Evolutionary conservation across 2,797 vertebrate genomes (phyloP).

Genomic region (Adrianichthys oophorus): DNA sequence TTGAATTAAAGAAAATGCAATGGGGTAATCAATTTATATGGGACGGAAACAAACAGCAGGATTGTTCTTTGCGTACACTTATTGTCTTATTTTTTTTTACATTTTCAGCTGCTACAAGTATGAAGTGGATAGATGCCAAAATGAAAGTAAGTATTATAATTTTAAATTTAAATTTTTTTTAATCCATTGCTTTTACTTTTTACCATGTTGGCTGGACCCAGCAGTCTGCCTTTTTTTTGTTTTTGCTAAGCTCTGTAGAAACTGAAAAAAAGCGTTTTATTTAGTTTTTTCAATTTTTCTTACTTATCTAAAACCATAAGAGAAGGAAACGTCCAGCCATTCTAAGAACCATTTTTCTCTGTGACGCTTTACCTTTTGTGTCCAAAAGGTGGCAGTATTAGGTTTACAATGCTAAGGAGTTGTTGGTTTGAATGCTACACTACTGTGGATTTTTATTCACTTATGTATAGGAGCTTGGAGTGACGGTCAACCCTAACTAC

Average conservation of each 20-base stretch:
- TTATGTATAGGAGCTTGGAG: constrained; percentile 88
- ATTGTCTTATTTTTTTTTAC: constrained; percentile 44
- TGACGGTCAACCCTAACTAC: constrained; percentile 95
- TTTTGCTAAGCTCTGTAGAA: no score
- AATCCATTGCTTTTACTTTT: not conserved
- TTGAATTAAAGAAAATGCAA: no score
- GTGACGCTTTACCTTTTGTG: constrained; percentile 4
- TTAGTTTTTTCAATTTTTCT: no score
- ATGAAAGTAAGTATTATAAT: constrained; percentile 88
- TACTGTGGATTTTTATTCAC: constrained; percentile 25
- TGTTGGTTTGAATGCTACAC: not conserved
- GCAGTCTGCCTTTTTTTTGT: no score
- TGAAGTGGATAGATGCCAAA: constrained; percentile 99
- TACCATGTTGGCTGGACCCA: not conserved
- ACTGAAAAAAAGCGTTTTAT: not conserved
- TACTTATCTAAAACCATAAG: no score
- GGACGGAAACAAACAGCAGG: not conserved
- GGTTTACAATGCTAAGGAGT: not conserved
- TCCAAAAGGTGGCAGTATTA: constrained; percentile 60
- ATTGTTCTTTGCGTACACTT: not conserved
- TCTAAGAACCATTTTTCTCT: not conserved
- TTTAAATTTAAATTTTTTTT: not conserved
- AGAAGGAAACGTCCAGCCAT: not conserved
- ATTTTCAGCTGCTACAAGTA: constrained; percentile 92
- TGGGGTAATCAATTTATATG: not conserved